These are phyloP conservation scores for Cepaea hortensis DNA, from an alignment of 2,888 invertebrate genomes.

Conservation along the genomic window DNA sequence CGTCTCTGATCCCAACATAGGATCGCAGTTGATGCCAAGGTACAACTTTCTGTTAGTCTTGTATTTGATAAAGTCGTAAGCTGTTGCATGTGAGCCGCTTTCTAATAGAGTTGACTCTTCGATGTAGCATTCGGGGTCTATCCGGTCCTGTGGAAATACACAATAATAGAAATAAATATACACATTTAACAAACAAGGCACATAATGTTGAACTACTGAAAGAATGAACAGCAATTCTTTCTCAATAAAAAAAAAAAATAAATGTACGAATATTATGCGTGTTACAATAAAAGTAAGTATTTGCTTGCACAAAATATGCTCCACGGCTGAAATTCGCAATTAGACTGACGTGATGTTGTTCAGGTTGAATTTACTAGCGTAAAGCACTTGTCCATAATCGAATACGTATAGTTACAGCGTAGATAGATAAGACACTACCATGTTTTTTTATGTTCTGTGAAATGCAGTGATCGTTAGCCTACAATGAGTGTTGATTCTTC, in stretches of 20 bases:
- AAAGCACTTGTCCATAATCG: no score
- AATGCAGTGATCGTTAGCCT: no score
- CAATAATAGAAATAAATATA: neutral
- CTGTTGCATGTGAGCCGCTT: neutral
- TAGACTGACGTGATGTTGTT: neutral
- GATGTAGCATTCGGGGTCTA: slow-evolving; percentile 24
- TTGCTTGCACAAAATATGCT: neutral
- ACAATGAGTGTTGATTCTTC: no score
- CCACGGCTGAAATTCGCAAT: neutral
- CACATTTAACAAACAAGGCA: neutral
- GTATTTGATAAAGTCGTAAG: slow-evolving; percentile 27
- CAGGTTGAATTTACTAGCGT: no score
- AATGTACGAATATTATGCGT: neutral
- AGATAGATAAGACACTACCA: no score
- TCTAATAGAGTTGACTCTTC: neutral
- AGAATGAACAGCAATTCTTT: neutral
- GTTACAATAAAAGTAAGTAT: neutral
- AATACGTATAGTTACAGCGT: no score
- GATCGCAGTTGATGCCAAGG: slow-evolving; percentile 38
- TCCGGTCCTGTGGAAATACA: slow-evolving; percentile 4
- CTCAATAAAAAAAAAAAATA: neutral
- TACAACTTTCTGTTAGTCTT: slow-evolving; percentile 5
- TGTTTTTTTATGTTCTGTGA: no score
- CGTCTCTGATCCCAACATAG: slow-evolving; percentile 4
- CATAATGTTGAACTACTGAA: neutral